Conservation (phyloP, 1,140 invertebrate species). For the Leguminivora glycinivorella region DNA sequence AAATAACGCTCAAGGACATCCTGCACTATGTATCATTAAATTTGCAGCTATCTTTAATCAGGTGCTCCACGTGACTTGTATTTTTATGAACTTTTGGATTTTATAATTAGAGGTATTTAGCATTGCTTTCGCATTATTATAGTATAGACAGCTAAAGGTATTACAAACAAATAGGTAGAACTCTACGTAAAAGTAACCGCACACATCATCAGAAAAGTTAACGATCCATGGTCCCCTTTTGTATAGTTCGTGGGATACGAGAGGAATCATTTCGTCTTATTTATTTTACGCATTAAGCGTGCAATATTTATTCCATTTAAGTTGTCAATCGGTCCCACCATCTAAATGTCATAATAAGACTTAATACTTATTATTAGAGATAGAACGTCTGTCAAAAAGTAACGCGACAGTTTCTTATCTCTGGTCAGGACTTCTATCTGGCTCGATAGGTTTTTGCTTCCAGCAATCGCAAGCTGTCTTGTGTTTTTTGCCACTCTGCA, state of each 20-base stretch:
- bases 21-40: background rate
- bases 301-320: background rate
- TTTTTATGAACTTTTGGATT: too few species aligned
- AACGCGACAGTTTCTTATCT: conserved; percentile 26
- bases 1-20: conserved; percentile 4
- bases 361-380: conserved; percentile 22
- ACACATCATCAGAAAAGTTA: too few species aligned
- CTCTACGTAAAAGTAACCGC: too few species aligned
- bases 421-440: conserved; percentile 10
- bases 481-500: conserved; percentile 11
- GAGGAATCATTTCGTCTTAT: too few species aligned
- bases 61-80: background rate
- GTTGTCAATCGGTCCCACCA: conserved; percentile 1
- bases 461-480: background rate
- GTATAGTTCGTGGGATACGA: too few species aligned
- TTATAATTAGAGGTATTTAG: too few species aligned
- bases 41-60: conserved; percentile 3
- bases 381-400: conserved; percentile 25
- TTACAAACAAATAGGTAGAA: too few species aligned
- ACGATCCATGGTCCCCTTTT: too few species aligned
- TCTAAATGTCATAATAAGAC: conserved; percentile 16
- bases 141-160: too few species aligned
- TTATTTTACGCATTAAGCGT: background rate
- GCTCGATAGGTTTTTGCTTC: conserved; percentile 17
- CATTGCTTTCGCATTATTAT: too few species aligned